Conservation (phyloP, 2,113 vertebrate species). For the Lasiurus cinereus region DNA sequence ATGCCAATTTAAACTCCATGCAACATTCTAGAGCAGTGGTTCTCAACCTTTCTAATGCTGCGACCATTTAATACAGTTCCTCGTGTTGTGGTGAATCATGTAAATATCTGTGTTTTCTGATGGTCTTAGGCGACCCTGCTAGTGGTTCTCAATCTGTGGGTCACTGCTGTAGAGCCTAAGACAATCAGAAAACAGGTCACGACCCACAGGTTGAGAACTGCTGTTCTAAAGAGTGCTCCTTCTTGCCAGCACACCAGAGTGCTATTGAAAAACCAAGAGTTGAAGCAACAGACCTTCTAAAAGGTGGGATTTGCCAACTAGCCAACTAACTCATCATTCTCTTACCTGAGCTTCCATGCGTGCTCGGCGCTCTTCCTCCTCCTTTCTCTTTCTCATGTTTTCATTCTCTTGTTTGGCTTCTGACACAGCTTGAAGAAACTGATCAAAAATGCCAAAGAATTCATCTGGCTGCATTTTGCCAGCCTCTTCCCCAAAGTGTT, state of each 20-base stretch:
- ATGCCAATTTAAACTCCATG: background rate
- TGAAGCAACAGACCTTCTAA: fast-evolving
- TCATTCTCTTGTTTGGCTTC: slow-evolving; percentile 99
- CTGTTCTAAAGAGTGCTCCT: too few relatives aligned
- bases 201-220: too few relatives aligned
- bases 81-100: too few relatives aligned
- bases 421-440: slow-evolving; percentile 96
- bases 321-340: too few relatives aligned
- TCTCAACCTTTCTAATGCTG: too few relatives aligned
- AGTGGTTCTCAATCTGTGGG: too few relatives aligned
- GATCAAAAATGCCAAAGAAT: slow-evolving; percentile 99
- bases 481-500: slow-evolving; percentile 97
- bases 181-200: too few relatives aligned
- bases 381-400: slow-evolving; percentile 97
- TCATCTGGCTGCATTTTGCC: slow-evolving; percentile 97
- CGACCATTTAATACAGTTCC: too few relatives aligned
- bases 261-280: background rate
- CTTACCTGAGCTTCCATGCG: slow-evolving; percentile 97
- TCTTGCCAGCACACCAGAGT: background rate
- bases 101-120: too few relatives aligned
- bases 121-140: too few relatives aligned
- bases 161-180: too few relatives aligned
- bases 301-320: fast-evolving
- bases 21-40: too few relatives aligned
- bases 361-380: slow-evolving; percentile 97